A percentile compares a stretch with the other conserved stretches of the same genome.
Conservation (phyloP, 1,140 invertebrate genomes). For the Melipona quadrifasciata region DNA sequence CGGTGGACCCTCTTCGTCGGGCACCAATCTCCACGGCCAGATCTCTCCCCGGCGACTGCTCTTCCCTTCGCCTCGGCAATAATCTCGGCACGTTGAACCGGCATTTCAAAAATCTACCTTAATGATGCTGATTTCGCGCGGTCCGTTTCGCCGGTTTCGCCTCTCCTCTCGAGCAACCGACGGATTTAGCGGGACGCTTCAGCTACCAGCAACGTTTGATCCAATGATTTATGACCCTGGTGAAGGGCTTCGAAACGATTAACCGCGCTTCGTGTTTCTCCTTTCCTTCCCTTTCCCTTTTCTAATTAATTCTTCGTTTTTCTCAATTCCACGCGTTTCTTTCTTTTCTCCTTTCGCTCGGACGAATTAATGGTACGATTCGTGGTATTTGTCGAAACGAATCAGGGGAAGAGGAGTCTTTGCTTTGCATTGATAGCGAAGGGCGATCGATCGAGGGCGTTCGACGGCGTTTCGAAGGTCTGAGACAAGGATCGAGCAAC, state of each 20-base stretch:
- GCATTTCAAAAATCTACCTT: slow-evolving; percentile 47
- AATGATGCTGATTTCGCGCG: slow-evolving; percentile 41
- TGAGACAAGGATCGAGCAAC: slow-evolving; percentile 45
- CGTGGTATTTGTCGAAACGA: slow-evolving; percentile 15
- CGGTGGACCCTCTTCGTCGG: slow-evolving; percentile 33
- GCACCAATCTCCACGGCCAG: slow-evolving; percentile 39
- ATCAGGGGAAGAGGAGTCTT: slow-evolving; percentile 16
- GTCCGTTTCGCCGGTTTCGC: too few relatives aligned
- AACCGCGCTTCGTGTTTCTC: background rate
- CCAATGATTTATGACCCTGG: slow-evolving; percentile 35
- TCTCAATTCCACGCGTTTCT: background rate
- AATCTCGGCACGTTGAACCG: slow-evolving; percentile 30
- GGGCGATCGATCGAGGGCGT: slow-evolving; percentile 37
- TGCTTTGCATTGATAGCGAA: slow-evolving; percentile 26
- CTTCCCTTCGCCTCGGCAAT: slow-evolving; percentile 26
- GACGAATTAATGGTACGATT: slow-evolving; percentile 18
- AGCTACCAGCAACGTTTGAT: slow-evolving; percentile 7
- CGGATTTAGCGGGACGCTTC: slow-evolving; percentile 19
- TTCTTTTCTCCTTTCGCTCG: background rate
- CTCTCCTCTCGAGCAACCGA: background rate
- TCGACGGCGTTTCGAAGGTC: slow-evolving; percentile 25
- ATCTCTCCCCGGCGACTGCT: slow-evolving; percentile 2
- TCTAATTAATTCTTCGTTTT: background rate
- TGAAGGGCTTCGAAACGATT: slow-evolving; percentile 16
- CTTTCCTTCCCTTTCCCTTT: background rate